phyloP scores from a whole-genome alignment of 1,140 invertebrate genomes.

The Geopemphigus sp. region DNA sequence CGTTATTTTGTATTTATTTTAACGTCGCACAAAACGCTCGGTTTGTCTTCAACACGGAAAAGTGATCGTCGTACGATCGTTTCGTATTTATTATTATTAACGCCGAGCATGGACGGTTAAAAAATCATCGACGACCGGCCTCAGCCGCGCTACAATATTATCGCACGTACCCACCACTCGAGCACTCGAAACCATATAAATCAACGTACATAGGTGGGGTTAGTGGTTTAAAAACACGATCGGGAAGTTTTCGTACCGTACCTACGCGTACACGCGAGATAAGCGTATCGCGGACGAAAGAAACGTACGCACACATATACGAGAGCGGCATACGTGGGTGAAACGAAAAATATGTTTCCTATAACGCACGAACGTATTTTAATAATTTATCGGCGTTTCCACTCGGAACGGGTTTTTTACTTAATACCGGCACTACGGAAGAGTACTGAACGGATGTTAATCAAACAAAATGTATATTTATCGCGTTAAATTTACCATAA shows the following conservation, averaged over 20 bases:
- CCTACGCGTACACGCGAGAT: not conserved
- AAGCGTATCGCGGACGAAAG: not conserved
- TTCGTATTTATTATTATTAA: no score
- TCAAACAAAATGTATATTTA: not conserved
- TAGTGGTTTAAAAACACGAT: not conserved
- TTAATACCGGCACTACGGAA: not conserved
- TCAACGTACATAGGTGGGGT: no score
- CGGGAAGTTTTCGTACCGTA: not conserved
- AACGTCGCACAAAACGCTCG: no score
- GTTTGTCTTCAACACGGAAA: no score
- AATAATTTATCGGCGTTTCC: not conserved
- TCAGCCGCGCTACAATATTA: not conserved
- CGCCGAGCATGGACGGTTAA: no score
- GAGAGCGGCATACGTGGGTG: no score
- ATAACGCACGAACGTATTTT: not conserved
- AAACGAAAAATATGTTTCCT: not conserved
- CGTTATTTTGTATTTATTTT: no score
- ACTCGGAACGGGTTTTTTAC: not conserved
- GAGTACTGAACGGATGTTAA: conserved; percentile 1
- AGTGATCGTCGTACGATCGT: no score
- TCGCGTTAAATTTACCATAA: not conserved
- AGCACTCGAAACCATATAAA: no score
- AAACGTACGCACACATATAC: no score
- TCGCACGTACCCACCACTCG: not conserved
- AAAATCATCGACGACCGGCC: no score